Evolutionary conservation across 2,888 invertebrate species (phyloP), one percentile per base, ranked within the genome.

Genomic region (Apamea monoglypha): DNA sequence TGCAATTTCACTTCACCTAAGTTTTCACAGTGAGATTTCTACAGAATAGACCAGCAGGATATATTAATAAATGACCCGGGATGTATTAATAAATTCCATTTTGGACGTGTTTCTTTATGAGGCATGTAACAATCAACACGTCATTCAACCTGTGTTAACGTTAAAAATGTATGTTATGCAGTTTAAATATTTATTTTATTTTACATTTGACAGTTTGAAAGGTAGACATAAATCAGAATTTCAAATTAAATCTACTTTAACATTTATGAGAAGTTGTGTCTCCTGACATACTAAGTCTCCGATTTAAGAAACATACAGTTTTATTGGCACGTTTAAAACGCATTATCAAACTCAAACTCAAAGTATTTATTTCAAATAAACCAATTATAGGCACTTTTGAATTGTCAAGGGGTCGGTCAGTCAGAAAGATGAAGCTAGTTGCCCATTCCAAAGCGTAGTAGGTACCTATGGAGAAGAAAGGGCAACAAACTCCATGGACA

Each of bases 141-240:
- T 29, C 56, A 40, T 25, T 78, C 74, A 81, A 86, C 86, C 70
- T 86, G 82, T 66, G 18, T 53, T 7, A 10, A 25, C 47, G 44
- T 81, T 66, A 66, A 86, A 70, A 25, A 82, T 82, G 64, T 74
- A 86, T 74, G 64, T 59, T 59, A 85, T 69, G 80, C 80, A 59
- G 59, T 72, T 63, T 81, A 72, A 81, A 85, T 85, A 82, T 82
- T 81, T 64, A 82, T 85, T 47, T 72, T 44, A 47, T 53, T 61
- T 32, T n/a, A 61, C 0, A 36, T 61, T 74, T 82, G 86, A 86
- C 82, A 82, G 66, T 18, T 82, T 82, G 76, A 82, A 16, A 74
- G 50, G 76, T 67, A 53, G 64, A 61, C 68, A 73, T 83, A 7
- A 16, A 75, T 86, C 77, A 72, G 77, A 76, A 76, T 83, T 73